phyloP scores from a whole-genome alignment of 2,888 invertebrate species.

The Odontothrips loti region DNA sequence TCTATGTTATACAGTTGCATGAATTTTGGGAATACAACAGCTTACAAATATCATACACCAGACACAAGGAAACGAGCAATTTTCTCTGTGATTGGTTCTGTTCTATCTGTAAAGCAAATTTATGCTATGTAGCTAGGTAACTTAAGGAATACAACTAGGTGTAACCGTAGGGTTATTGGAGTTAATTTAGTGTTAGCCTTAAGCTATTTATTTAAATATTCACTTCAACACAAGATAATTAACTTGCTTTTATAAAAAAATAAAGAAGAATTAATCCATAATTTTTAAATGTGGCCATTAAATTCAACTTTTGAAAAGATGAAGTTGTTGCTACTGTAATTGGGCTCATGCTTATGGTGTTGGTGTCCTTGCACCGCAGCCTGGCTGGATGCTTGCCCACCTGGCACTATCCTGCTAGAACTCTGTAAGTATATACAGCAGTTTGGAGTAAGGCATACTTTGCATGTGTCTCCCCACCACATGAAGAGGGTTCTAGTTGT shows the following conservation, averaged over 20 bases:
- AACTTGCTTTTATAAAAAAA: neutral
- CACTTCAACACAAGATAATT: no score
- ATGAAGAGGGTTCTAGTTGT: no score
- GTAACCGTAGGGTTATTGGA: no score
- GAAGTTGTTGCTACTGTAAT: neutral
- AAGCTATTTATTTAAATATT: neutral
- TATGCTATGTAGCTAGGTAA: no score
- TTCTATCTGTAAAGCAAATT: no score
- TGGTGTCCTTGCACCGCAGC: slow-evolving; percentile 21
- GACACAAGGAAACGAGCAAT: neutral
- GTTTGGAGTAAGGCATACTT: neutral
- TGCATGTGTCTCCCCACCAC: slow-evolving; percentile 36
- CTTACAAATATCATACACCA: neutral
- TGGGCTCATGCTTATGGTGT: slow-evolving; percentile 21
- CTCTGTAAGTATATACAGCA: slow-evolving; percentile 9
- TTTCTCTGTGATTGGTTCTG: neutral
- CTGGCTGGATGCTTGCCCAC: slow-evolving; percentile 25
- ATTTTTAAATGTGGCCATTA: no score
- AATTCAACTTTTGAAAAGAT: neutral
- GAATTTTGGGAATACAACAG: neutral
- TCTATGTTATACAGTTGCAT: neutral
- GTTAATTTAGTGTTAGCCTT: neutral
- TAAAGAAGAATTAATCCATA: no score
- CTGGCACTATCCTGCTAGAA: slow-evolving; percentile 19
- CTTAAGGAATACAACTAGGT: no score